A percentile compares a stretch with the other conserved stretches of the same genome.
Conservation (phyloP, 2,797 vertebrate genomes). For the Tenualosa thibaudeaui region DNA sequence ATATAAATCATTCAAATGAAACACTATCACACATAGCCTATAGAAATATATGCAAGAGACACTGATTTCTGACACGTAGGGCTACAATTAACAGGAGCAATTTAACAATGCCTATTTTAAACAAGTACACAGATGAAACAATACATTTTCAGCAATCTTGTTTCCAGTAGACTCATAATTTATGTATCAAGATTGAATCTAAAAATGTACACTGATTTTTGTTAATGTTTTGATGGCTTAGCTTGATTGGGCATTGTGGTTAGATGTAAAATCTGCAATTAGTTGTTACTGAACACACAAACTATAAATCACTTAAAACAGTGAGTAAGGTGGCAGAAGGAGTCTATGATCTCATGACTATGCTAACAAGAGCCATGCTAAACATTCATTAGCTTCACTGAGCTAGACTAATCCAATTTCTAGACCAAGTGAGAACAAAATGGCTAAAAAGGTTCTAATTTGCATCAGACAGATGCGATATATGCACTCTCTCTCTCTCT, state of each 20-base stretch:
- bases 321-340: not conserved
- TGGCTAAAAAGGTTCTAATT: too few species aligned
- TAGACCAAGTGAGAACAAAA: not conserved
- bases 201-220: not conserved
- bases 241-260: not conserved
- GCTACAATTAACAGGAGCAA: not conserved
- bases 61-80: not conserved
- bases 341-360: not conserved
- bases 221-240: not conserved
- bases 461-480: not conserved
- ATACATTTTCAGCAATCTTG: not conserved
- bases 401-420: constrained; percentile 5
- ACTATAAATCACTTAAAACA: not conserved
- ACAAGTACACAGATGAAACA: not conserved
- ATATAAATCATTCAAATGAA: constrained; percentile 57
- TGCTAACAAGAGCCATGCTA: not conserved
- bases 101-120: not conserved
- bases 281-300: not conserved
- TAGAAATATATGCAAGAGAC: constrained; percentile 51
- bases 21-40: constrained; percentile 35
- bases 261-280: not conserved
- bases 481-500: not conserved
- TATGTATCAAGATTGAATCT: not conserved
- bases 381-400: not conserved
- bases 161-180: not conserved